Evolutionary conservation across 2,113 vertebrate genomes (phyloP).

Genomic region (Rhea pennata): DNA sequence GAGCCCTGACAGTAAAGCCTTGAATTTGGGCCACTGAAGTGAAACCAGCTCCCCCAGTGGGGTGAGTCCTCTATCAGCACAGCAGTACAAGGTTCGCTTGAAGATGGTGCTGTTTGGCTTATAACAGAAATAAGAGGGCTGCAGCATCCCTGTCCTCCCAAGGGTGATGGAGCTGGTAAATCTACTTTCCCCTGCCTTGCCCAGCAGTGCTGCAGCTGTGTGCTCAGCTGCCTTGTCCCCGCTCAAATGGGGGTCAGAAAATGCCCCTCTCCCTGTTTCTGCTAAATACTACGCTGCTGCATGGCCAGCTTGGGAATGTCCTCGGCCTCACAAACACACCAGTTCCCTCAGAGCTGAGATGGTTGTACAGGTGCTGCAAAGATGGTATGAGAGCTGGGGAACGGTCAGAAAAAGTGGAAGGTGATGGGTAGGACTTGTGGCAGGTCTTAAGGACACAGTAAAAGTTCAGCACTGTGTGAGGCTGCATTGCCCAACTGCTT

Average conservation of each 20-base stretch:
- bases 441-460: background rate
- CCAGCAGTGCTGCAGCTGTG: background rate
- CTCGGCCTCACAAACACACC: background rate
- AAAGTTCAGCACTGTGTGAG: background rate
- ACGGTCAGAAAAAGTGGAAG: background rate
- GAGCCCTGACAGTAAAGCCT: background rate
- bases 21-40: background rate
- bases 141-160: no score
- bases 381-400: background rate
- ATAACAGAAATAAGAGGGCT: background rate
- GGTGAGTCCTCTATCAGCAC: background rate
- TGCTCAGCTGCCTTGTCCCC: background rate
- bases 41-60: background rate
- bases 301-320: background rate
- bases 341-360: background rate
- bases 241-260: background rate
- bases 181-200: background rate
- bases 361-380: background rate
- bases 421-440: background rate
- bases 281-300: background rate
- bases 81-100: background rate
- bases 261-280: background rate
- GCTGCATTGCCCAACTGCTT: background rate
- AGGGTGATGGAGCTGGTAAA: no score
- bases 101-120: background rate